These are phyloP conservation scores for Cygnus buccinator DNA, from an alignment of 2,113 vertebrate species.

Conservation along the genomic window DNA sequence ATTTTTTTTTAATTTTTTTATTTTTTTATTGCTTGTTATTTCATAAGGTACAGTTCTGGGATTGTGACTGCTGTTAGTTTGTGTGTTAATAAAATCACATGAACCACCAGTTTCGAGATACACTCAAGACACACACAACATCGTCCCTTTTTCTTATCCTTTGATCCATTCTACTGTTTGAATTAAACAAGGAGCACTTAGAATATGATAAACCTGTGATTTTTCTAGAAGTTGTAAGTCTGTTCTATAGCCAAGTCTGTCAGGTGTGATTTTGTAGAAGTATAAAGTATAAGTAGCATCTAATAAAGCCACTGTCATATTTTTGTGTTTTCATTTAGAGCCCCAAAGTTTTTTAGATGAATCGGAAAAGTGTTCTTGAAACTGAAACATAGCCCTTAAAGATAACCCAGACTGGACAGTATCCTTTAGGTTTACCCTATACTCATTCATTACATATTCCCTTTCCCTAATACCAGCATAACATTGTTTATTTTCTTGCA, in stretches of 20 bases:
- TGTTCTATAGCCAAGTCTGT: neutral
- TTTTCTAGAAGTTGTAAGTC: neutral
- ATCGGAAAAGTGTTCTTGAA: neutral
- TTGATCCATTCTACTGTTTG: neutral
- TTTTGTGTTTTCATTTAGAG: neutral
- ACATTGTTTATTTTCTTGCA: neutral
- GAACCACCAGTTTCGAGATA: neutral
- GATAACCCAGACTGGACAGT: neutral
- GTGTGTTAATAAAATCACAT: neutral
- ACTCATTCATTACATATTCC: neutral
- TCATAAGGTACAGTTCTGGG: neutral
- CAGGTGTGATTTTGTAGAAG: neutral
- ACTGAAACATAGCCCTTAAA: neutral
- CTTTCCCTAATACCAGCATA: neutral
- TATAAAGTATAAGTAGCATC: neutral
- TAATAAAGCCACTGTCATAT: neutral
- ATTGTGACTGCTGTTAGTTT: neutral
- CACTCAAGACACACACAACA: no score
- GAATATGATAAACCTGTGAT: neutral
- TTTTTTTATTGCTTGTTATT: neutral
- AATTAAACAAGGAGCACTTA: neutral
- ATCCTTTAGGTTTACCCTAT: neutral
- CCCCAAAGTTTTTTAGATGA: neutral
- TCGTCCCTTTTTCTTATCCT: neutral
- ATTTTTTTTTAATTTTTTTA: neutral